phyloP scores from a whole-genome alignment of 2,888 invertebrate genomes.

The Thymelicus acteon region DNA sequence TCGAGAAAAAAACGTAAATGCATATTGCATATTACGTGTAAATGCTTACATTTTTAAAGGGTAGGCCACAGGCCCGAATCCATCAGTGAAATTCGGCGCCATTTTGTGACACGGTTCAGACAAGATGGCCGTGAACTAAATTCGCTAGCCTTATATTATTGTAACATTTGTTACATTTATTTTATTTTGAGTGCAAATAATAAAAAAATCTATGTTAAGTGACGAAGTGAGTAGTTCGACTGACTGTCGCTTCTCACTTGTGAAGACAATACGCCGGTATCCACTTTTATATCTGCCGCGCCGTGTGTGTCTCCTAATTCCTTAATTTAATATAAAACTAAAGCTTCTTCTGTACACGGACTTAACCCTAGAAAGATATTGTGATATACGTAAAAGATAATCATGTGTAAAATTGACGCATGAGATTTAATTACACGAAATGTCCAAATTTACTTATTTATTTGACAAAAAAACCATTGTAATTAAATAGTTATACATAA shows the following conservation, averaged over 20 bases:
- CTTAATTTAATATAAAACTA: slow-evolving; percentile 84
- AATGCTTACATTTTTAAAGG: slow-evolving; percentile 80
- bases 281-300: slow-evolving; percentile 74
- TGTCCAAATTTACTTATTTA: too few relatives aligned
- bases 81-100: slow-evolving; percentile 70
- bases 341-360: slow-evolving; percentile 70
- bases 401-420: too few relatives aligned
- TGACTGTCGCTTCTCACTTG: slow-evolving; percentile 83
- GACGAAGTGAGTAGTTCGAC: slow-evolving; percentile 85
- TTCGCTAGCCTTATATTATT: slow-evolving; percentile 38
- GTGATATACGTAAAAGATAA: too few relatives aligned
- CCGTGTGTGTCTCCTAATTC: slow-evolving; percentile 81
- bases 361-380: too few relatives aligned
- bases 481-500: too few relatives aligned
- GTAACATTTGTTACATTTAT: slow-evolving; percentile 55
- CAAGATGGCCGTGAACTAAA: slow-evolving; percentile 49
- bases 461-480: too few relatives aligned
- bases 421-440: too few relatives aligned
- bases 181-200: slow-evolving; percentile 44
- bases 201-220: slow-evolving; percentile 49
- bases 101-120: slow-evolving; percentile 66
- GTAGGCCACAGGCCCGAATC: slow-evolving; percentile 73
- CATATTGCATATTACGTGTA: slow-evolving; percentile 28
- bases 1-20: too few relatives aligned
- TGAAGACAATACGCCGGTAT: slow-evolving; percentile 47